Evolutionary conservation across 2,113 vertebrate species (phyloP), one percentile per base, ranked within the genome.

Genomic region (Atrichornis clamosus): DNA sequence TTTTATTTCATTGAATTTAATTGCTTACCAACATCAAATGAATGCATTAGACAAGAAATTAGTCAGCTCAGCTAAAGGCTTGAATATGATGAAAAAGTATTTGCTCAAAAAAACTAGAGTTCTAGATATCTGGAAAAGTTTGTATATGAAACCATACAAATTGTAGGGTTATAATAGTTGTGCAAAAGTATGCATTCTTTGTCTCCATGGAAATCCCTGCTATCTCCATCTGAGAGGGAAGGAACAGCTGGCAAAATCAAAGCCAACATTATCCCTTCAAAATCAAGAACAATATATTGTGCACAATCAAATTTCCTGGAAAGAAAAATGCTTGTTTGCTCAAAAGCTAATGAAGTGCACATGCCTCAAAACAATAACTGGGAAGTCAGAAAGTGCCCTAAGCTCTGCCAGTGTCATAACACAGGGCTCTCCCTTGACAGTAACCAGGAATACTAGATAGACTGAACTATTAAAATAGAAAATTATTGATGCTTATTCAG

Each of bases 241-340:
- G 17, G 18, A 94, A 93, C 56, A 93, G 68, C 50, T 94, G 76
- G 35, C 17, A 77, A 78, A 93, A 74, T 67, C 16, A 82, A 93
- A 96, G 18, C 6, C 50, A 91, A 8, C 37, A 30, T 62, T 90
- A 77, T 84, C 41, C 35, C 16, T 87, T 84, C 47, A 91, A 84
- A 84, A 75, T 50, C 60, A 87, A 84, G 68, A 81, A 62, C 39
- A 93, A 89, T 67, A 33, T 9, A 33, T 56, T 46, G 12, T 35
- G 39, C 21, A 59, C 6, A 55, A 82, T 81, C 55, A 81, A 18
- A 47, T 63, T 78, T 67, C 33, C 42, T 95, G 69, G 64, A 95
- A 96, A 91, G 44, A 94, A 93, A 91, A 89, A 47, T 67, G 35
- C 20, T 70, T 84, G 20, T 75, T 91, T 94, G 26, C 18, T 87